phyloP scores from a whole-genome alignment of 2,113 vertebrate genomes.

The Ramphastos sulfuratus region DNA sequence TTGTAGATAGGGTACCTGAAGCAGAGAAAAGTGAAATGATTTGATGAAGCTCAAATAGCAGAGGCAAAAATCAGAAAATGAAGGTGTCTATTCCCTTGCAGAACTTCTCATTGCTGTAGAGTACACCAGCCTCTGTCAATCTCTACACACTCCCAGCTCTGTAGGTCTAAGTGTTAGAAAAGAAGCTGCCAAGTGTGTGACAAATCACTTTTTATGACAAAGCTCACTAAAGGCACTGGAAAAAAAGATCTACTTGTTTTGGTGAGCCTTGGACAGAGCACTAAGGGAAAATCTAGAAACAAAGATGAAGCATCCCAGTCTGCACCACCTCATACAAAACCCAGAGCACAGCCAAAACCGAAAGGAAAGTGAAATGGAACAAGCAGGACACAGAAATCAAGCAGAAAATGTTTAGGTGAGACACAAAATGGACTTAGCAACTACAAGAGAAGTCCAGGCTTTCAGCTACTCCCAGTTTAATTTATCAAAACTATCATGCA shows the following conservation, averaged over 20 bases:
- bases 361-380: not conserved
- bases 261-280: not conserved
- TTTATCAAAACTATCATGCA: not conserved
- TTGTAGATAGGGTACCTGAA: not conserved
- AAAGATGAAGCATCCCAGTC: not conserved
- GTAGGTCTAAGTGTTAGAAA: not conserved
- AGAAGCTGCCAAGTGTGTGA: not conserved
- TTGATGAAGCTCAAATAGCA: not conserved
- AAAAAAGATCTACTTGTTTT: not conserved
- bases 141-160: not conserved
- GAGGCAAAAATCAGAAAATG: not conserved
- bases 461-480: not conserved
- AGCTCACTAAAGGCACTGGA: not conserved
- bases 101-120: not conserved
- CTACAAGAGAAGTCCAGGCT: not conserved
- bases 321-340: not conserved
- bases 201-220: not conserved
- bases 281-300: not conserved
- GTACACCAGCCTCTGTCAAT: not conserved
- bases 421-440: not conserved
- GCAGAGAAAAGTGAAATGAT: not conserved
- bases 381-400: not conserved
- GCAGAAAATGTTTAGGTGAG: not conserved
- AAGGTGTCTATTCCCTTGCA: not conserved
- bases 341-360: not conserved